Conservation (phyloP, 2,888 invertebrate genomes). For the Anticlea derivata region DNA sequence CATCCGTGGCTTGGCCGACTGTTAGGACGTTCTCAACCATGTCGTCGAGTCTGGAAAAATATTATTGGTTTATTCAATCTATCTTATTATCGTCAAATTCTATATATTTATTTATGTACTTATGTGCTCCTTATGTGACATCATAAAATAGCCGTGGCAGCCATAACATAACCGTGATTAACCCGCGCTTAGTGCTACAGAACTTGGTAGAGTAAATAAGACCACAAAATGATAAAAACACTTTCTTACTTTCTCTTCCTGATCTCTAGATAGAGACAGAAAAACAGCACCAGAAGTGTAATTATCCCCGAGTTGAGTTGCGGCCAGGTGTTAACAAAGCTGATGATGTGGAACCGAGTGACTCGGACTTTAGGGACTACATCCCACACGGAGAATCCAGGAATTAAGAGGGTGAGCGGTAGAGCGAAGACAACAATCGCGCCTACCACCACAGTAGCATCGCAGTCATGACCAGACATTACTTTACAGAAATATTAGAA, state of each 20-base stretch:
- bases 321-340: conserved; percentile 59
- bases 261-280: conserved; percentile 69
- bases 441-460: conserved; percentile 42
- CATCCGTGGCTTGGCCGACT: conserved; percentile 61
- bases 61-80: neutral
- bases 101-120: too few species aligned
- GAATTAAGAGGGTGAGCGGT: conserved; percentile 66
- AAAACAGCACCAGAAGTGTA: conserved; percentile 53
- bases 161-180: too few species aligned
- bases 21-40: conserved; percentile 66
- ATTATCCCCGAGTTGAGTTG: conserved; percentile 59
- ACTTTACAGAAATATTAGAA: conserved; percentile 15
- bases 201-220: too few species aligned
- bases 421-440: conserved; percentile 60
- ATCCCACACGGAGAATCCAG: conserved; percentile 66
- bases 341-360: conserved; percentile 57
- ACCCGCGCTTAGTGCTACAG: too few species aligned
- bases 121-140: too few species aligned
- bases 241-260: conserved; percentile 65
- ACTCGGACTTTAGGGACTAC: conserved; percentile 66
- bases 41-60: conserved; percentile 61
- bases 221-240: too few species aligned
- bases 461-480: conserved; percentile 54
- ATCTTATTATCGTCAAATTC: too few species aligned
- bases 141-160: too few species aligned